Evolutionary conservation across 2,113 vertebrate genomes (phyloP).

Genomic region (Equus przewalskii): DNA sequence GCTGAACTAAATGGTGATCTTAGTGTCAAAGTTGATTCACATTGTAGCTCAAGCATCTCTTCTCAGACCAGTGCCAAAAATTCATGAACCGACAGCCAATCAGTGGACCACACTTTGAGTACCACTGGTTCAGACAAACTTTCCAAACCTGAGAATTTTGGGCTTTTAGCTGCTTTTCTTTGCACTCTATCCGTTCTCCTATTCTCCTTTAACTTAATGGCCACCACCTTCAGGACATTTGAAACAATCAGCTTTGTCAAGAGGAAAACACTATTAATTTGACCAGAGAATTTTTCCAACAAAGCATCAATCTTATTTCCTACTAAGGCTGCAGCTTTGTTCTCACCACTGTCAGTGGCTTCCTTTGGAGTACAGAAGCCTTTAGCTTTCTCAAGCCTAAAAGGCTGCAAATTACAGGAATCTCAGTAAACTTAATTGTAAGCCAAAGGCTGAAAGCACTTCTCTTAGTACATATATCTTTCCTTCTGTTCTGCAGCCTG

Average conservation of each 20-base stretch:
- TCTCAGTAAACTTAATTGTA: slow-evolving; percentile 13
- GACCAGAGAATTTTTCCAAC: neutral
- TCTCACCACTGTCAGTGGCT: neutral
- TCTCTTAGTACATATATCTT: neutral
- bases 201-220: neutral
- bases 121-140: neutral
- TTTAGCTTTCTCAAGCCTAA: neutral
- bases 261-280: neutral
- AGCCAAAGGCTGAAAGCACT: slow-evolving; percentile 9
- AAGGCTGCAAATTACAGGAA: slow-evolving; percentile 24
- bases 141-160: neutral
- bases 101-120: neutral
- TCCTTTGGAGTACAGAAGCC: neutral
- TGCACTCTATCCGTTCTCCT: neutral
- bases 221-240: neutral
- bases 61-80: neutral
- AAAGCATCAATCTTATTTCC: neutral
- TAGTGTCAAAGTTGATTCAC: neutral
- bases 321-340: neutral
- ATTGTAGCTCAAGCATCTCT: slow-evolving; percentile 2
- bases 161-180: slow-evolving; percentile 11
- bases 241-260: neutral
- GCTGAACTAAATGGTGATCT: neutral
- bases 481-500: neutral
- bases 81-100: neutral